These are phyloP conservation scores for Eumaeus atala DNA, from an alignment of 1,140 invertebrate genomes.

Conservation along the genomic window DNA sequence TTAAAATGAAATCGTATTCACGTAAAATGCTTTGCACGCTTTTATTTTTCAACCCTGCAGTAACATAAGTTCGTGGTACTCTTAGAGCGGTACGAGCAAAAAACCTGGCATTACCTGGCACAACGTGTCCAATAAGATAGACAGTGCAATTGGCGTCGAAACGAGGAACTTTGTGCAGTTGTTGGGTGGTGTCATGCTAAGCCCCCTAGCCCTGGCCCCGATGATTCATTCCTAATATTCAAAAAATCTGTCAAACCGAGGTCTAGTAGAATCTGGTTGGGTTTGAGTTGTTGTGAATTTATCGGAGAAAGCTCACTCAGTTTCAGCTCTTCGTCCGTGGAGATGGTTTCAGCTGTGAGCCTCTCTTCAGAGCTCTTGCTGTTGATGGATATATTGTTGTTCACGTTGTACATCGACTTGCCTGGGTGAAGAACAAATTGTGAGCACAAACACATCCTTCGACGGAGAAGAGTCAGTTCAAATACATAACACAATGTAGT, in stretches of 20 bases:
- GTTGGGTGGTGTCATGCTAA: background rate
- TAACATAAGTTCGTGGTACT: too few species aligned
- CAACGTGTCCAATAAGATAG: too few species aligned
- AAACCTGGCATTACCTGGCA: too few species aligned
- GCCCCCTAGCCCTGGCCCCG: background rate
- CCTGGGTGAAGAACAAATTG: slow-evolving; percentile 35
- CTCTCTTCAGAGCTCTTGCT: slow-evolving; percentile 78
- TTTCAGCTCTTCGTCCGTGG: slow-evolving; percentile 62
- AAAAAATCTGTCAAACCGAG: slow-evolving; percentile 1
- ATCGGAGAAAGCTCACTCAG: slow-evolving; percentile 38
- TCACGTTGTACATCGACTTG: slow-evolving; percentile 71
- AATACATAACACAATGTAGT: background rate
- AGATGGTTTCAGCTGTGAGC: slow-evolving; percentile 68
- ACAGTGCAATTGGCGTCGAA: too few species aligned
- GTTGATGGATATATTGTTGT: slow-evolving; percentile 67
- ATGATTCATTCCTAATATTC: slow-evolving; percentile 1
- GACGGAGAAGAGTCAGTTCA: background rate
- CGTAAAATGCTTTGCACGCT: too few species aligned
- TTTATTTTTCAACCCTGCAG: too few species aligned
- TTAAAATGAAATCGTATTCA: too few species aligned
- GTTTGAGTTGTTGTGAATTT: slow-evolving; percentile 1
- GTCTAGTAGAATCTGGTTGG: slow-evolving; percentile 1
- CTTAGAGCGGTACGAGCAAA: too few species aligned
- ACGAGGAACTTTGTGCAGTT: too few species aligned
- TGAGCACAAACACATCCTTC: background rate